Percentiles rank a stretch among this genome's conserved stretches.
phyloP scores from a whole-genome alignment of 2,888 invertebrate genomes.

The Thereva unica region DNA sequence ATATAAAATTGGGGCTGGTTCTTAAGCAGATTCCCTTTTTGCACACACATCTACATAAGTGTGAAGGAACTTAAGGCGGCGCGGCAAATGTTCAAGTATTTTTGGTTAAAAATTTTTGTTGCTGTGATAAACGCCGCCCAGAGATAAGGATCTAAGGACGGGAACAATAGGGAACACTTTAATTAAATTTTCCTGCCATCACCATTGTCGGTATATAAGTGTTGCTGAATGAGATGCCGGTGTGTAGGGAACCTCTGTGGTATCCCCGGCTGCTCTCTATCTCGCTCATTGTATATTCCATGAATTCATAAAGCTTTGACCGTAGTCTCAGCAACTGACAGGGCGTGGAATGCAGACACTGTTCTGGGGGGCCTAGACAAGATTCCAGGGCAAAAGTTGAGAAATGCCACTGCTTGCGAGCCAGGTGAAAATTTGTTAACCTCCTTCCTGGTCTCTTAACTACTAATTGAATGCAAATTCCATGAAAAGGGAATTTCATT shows the following conservation, averaged over 20 bases:
- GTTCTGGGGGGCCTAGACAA: slow-evolving; percentile 2
- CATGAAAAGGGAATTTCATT: slow-evolving; percentile 26
- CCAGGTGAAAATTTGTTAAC: slow-evolving; percentile 28
- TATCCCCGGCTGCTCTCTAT: slow-evolving; percentile 1
- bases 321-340: slow-evolving; percentile 16
- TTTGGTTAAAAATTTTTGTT: slow-evolving; percentile 23
- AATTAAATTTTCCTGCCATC: slow-evolving; percentile 27
- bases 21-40: not conserved
- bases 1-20: not conserved
- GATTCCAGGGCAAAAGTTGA: slow-evolving; percentile 12
- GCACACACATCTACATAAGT: not conserved
- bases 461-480: slow-evolving; percentile 34
- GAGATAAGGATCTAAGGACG: slow-evolving; percentile 1
- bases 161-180: slow-evolving; percentile 23
- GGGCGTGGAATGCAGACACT: slow-evolving; percentile 27
- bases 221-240: not conserved
- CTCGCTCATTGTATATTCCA: slow-evolving; percentile 34
- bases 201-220: slow-evolving; percentile 7
- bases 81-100: slow-evolving; percentile 4
- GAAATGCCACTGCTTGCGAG: slow-evolving; percentile 1
- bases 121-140: slow-evolving; percentile 6
- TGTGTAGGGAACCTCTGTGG: slow-evolving; percentile 18
- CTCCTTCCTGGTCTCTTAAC: slow-evolving; percentile 9
- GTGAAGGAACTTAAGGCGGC: too few species aligned
- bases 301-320: slow-evolving; percentile 33